Conservation (phyloP, 1,140 invertebrate genomes). For the Pogonomyrmex californicus region DNA sequence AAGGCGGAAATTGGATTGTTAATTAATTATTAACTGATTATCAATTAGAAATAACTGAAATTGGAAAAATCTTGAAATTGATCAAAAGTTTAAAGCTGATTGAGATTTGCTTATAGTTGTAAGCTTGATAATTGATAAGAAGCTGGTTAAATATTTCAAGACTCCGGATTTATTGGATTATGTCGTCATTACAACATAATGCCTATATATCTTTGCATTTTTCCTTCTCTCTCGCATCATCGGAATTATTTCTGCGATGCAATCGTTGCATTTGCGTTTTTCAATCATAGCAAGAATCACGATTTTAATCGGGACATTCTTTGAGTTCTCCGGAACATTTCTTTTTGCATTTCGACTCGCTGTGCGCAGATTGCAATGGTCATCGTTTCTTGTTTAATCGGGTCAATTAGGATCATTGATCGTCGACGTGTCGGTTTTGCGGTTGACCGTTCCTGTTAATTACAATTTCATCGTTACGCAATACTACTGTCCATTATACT, state of each 20-base stretch:
- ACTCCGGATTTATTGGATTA: neutral
- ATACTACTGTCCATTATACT: slow-evolving; percentile 2
- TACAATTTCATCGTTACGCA: slow-evolving; percentile 37
- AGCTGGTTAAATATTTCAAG: neutral
- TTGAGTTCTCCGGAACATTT: slow-evolving; percentile 29
- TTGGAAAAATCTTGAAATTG: neutral
- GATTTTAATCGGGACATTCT: slow-evolving; percentile 75
- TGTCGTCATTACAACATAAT: neutral
- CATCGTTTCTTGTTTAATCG: slow-evolving; percentile 10
- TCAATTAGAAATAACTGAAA: neutral
- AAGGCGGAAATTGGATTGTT: neutral
- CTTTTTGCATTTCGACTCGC: neutral
- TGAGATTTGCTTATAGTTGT: neutral
- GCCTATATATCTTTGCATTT: too few relatives aligned
- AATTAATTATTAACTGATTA: neutral
- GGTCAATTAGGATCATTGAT: slow-evolving; percentile 52
- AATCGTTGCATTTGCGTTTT: slow-evolving; percentile 7
- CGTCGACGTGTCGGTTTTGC: slow-evolving; percentile 40
- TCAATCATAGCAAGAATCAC: slow-evolving; percentile 8
- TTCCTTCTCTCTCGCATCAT: neutral
- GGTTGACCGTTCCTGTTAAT: slow-evolving; percentile 33
- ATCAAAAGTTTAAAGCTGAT: neutral
- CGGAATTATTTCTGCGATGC: slow-evolving; percentile 10
- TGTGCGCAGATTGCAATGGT: neutral
- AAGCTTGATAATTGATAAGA: neutral